phyloP scores from a whole-genome alignment of 2,888 invertebrate genomes.

The Plebejus anna region DNA sequence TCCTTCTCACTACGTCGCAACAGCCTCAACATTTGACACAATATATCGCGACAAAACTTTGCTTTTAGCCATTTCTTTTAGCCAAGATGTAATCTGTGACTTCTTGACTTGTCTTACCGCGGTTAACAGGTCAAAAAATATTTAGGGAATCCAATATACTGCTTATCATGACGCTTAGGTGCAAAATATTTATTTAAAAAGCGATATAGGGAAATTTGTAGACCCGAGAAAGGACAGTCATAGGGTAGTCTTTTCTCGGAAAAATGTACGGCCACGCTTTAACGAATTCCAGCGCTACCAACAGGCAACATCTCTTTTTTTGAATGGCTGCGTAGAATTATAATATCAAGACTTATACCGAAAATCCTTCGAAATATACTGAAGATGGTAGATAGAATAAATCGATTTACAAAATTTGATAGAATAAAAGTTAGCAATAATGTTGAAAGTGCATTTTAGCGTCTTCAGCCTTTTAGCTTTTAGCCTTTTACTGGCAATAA shows the following conservation, averaged over 20 bases:
- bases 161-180: too few relatives aligned
- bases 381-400: background rate
- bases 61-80: slow-evolving; percentile 16
- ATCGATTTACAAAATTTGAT: background rate
- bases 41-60: background rate
- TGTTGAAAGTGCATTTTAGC: slow-evolving; percentile 8
- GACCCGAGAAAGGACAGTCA: too few relatives aligned
- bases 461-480: background rate
- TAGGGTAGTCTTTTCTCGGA: too few relatives aligned
- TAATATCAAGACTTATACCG: background rate
- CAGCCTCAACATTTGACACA: background rate
- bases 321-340: background rate
- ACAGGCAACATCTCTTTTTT: too few relatives aligned
- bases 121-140: background rate
- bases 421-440: background rate
- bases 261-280: too few relatives aligned
- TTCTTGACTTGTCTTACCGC: background rate
- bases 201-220: too few relatives aligned
- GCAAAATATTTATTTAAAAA: too few relatives aligned
- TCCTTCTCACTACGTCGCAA: background rate
- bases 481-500: slow-evolving; percentile 18
- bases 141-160: background rate
- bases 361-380: background rate
- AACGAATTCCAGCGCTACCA: too few relatives aligned
- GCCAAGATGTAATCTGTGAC: background rate